A percentile compares a stretch with the other conserved stretches of the same genome.
phyloP scores from a whole-genome alignment of 2,113 vertebrate genomes.

The Amblyopsis rosae region DNA sequence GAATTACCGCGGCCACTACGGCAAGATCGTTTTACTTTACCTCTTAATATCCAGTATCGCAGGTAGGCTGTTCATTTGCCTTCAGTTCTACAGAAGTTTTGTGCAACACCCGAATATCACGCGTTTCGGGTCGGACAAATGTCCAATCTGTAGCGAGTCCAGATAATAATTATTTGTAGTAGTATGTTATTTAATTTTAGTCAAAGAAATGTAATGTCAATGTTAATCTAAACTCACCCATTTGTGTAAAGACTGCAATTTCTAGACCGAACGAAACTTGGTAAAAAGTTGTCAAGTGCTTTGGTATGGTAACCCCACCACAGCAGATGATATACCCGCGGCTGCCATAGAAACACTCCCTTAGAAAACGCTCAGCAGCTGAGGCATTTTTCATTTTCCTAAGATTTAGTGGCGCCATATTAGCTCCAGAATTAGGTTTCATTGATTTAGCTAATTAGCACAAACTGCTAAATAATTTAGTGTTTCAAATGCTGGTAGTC shows the following conservation, averaged over 20 bases:
- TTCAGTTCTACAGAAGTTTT: constrained; percentile 51
- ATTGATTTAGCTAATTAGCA: constrained; percentile 8
- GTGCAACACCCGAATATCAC: constrained; percentile 9
- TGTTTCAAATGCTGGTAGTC: constrained; percentile 25
- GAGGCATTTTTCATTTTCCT: constrained; percentile 1
- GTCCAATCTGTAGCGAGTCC: neutral
- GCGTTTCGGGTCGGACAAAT: constrained; percentile 20
- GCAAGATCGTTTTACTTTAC: constrained; percentile 42
- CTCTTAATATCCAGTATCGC: constrained; percentile 62
- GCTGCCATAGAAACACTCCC: constrained; percentile 65
- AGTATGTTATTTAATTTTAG: no score
- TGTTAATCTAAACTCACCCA: neutral
- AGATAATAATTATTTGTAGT: neutral
- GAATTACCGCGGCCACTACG: constrained; percentile 49
- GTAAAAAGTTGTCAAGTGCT: constrained; percentile 46
- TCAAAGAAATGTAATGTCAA: neutral
- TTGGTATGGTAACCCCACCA: constrained; percentile 26
- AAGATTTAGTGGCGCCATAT: constrained; percentile 46
- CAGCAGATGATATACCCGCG: constrained; percentile 28
- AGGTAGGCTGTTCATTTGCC: constrained; percentile 63
- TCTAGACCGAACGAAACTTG: constrained; percentile 43
- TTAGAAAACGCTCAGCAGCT: constrained; percentile 25
- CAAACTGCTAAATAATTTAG: neutral
- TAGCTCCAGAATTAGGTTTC: constrained; percentile 33
- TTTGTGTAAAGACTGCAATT: constrained; percentile 16